Evolutionary conservation across 2,113 vertebrate species (phyloP), one percentile per base, ranked within the genome.

Genomic region (Orycteropus afer): DNA sequence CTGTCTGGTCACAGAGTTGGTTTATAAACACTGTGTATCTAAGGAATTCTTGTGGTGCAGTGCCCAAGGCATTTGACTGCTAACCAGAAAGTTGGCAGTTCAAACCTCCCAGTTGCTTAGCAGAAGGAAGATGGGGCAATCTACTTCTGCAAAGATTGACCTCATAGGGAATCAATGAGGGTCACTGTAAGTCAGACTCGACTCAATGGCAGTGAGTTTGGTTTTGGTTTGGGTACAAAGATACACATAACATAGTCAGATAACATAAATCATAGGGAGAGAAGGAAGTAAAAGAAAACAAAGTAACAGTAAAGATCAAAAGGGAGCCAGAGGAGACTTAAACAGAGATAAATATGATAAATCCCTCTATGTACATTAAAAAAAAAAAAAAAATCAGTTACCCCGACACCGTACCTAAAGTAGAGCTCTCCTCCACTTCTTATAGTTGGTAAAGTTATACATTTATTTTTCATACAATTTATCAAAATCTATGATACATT

Each of bases 201-300:
- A n/a, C n/a, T 17, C 53, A 55, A 55, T 14, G 13, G 53, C 18
- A 55, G 17, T 55, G 13, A 17, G 13, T 55, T 55, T 14, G 53
- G 53, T 55, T 55, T 55, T 55, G 53, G 53, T 55, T 55, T 55
- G 53, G 4, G 14, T 90, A 27, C 59, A 69, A 59, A 53, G 76
- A 80, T 53, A 86, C 47, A 83, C 82, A 92, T 92, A 71, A 74
- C 61, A 82, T 2, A 79, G 57, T 51, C 34, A 86, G 67, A 80
- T 45, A 73, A 34, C 59, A 91, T 73, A 91, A 78, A 85, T 78
- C 81, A 40, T 85, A 81, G 89, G 49, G 25, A 96, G 37, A 85
- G 76, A 91, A 81, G 32, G 40, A 59, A 32, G 37, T 11, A 67
- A 59, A 76, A 76, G 45, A 45, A 67, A 84, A 83, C n/a, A 81